Evolutionary conservation across 2,113 vertebrate species (phyloP).

Genomic region (Phrynosoma blainvillii): DNA sequence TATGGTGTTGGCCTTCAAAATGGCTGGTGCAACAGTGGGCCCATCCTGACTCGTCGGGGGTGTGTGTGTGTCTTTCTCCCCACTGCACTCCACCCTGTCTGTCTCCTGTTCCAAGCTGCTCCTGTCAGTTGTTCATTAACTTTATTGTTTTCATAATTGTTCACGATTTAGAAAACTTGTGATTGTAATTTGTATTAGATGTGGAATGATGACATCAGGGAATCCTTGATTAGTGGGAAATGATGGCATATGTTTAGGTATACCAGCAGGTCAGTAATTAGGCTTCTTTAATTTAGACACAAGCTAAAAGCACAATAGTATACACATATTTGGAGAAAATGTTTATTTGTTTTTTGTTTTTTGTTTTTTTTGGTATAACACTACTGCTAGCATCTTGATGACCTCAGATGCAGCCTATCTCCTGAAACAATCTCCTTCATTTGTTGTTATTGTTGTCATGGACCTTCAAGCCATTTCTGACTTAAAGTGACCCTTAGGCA

Average conservation of each 20-base stretch:
- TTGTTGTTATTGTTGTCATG: no score
- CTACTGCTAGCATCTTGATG: background rate
- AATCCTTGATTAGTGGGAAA: constrained; percentile 40
- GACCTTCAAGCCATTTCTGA: no score
- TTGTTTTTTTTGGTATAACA: background rate
- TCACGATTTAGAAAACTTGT: constrained; percentile 52
- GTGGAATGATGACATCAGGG: constrained; percentile 45
- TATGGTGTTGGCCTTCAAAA: no score
- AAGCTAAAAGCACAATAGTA: constrained; percentile 25
- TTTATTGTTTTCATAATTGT: constrained; percentile 57
- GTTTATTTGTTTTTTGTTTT: background rate
- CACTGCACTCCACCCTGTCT: background rate
- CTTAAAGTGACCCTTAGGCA: no score
- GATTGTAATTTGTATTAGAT: constrained; percentile 37
- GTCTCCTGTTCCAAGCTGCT: background rate
- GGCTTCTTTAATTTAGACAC: constrained; percentile 23
- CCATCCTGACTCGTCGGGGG: no score
- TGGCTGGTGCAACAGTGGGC: no score
- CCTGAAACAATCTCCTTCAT: background rate
- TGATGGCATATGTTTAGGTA: constrained; percentile 42
- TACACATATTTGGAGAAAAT: background rate
- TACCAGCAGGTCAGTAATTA: constrained; percentile 19
- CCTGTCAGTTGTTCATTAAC: constrained; percentile 15
- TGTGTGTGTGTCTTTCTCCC: no score
- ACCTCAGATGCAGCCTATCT: background rate